Conservation (phyloP, 2,113 vertebrate genomes). For the Australoheros scitulus region DNA sequence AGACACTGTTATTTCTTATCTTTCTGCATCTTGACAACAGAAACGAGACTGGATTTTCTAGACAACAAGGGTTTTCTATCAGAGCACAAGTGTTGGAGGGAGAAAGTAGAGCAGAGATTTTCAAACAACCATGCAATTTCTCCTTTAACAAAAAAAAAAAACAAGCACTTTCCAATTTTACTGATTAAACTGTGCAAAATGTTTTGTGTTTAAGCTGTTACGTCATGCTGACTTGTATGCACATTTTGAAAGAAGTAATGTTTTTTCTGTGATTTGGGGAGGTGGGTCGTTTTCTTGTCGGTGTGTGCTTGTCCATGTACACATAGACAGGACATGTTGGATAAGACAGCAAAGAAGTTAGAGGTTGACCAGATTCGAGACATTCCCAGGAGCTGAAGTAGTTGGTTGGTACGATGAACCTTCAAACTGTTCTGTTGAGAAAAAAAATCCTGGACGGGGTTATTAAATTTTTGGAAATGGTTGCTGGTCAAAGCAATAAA, state of each 20-base stretch:
- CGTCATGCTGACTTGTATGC: conserved; percentile 18
- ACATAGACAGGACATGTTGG: neutral
- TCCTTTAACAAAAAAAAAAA: conserved; percentile 12
- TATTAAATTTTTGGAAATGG: neutral
- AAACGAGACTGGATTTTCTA: conserved; percentile 14
- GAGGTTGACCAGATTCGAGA: neutral
- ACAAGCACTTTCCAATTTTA: conserved; percentile 46
- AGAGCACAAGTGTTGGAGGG: conserved; percentile 15
- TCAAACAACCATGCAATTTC: conserved; percentile 16
- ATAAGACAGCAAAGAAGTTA: neutral
- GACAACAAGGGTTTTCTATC: conserved; percentile 29
- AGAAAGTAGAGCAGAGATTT: conserved; percentile 11
- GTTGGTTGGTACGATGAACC: neutral
- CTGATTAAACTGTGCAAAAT: conserved; percentile 16
- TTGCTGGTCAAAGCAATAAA: conserved; percentile 45
- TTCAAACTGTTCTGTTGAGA: neutral
- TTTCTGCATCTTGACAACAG: neutral
- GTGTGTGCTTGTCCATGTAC: neutral
- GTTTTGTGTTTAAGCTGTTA: conserved; percentile 17
- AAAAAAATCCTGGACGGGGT: neutral
- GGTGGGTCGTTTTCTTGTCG: neutral
- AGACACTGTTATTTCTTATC: neutral
- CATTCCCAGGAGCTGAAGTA: conserved; percentile 15
- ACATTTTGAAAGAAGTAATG: neutral
- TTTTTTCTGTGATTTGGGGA: neutral